A percentile compares a stretch with the other conserved stretches of the same genome.
phyloP scores from a whole-genome alignment of 2,797 vertebrate genomes.

The Phrynocephalus guinanensis region DNA sequence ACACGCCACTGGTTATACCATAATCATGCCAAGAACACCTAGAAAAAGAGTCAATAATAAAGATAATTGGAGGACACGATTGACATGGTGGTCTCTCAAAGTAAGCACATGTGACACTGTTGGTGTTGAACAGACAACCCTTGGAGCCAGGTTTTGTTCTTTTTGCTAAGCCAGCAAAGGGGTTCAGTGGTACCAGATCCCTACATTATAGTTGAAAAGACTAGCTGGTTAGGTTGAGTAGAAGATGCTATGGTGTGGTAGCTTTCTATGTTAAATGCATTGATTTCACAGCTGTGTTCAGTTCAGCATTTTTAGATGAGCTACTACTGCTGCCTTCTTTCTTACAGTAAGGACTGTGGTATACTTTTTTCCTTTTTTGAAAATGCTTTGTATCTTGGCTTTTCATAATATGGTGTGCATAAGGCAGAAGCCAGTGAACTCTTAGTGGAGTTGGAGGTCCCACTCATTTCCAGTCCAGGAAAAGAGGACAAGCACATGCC shows the following conservation, averaged over 20 bases:
- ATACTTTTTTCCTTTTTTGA: neutral
- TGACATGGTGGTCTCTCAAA: neutral
- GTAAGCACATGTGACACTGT: no score
- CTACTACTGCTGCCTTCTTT: neutral
- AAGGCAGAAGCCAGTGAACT: neutral
- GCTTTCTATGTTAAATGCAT: neutral
- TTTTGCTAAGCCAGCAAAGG: neutral
- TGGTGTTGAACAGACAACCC: neutral
- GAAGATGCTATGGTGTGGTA: neutral
- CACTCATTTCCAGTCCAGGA: neutral
- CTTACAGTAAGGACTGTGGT: neutral
- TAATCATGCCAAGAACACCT: neutral
- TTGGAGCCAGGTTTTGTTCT: neutral
- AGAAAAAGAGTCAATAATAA: neutral
- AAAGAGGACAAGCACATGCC: neutral
- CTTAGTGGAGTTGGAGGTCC: neutral
- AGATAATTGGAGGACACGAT: accelerated
- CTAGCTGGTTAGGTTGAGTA: neutral
- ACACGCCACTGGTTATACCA: accelerated
- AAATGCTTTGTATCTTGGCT: neutral
- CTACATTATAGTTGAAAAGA: neutral
- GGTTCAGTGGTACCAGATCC: neutral
- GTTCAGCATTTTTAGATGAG: neutral
- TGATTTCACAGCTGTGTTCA: neutral
- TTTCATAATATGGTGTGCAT: neutral